Conservation (phyloP, 30 jellyfish, hydroid and myxozoan species). For the Chrysaora quinquecirrha region DNA sequence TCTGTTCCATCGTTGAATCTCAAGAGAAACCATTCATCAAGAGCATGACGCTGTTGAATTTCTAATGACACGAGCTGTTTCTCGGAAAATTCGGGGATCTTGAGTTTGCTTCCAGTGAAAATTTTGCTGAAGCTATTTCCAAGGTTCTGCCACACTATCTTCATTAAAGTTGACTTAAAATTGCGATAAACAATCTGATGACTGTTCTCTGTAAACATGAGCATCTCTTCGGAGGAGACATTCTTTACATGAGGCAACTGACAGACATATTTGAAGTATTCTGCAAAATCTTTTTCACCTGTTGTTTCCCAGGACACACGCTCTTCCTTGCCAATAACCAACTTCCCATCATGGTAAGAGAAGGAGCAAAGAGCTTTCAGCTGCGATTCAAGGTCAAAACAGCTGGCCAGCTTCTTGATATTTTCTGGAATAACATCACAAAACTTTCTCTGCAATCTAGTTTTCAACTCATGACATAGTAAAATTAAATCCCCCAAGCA, state of each 20-base stretch:
- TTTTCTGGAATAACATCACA: constrained; percentile 8
- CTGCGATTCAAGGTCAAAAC: constrained; percentile 14
- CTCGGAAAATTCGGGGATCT: constrained; percentile 17
- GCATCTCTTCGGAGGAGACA: constrained; percentile 26
- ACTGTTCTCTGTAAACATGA: constrained; percentile 20
- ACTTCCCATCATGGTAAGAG: constrained; percentile 23
- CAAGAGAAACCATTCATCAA: constrained; percentile 21
- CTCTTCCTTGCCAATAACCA: constrained; percentile 14
- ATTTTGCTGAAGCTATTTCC: constrained; percentile 10
- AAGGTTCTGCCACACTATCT: constrained; percentile 18
- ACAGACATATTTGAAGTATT: constrained; percentile 11
- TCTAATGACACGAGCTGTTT: constrained; percentile 11
- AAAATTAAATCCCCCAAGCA: constrained; percentile 10
- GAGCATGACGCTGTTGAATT: constrained; percentile 8
- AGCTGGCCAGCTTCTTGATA: constrained; percentile 9
- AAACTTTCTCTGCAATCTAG: constrained; percentile 19
- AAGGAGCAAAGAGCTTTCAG: constrained; percentile 20
- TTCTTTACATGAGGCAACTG: constrained; percentile 19
- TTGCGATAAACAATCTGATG: constrained; percentile 11
- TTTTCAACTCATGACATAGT: constrained; percentile 3
- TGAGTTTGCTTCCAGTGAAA: constrained; percentile 12
- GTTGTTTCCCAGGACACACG: constrained; percentile 20
- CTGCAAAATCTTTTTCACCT: constrained; percentile 13
- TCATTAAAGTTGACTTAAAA: constrained; percentile 6
- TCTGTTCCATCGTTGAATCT: constrained; percentile 15